Base-by-base conservation (phyloP, 2,888 invertebrate species). In the Lottia gigantea region DNA sequence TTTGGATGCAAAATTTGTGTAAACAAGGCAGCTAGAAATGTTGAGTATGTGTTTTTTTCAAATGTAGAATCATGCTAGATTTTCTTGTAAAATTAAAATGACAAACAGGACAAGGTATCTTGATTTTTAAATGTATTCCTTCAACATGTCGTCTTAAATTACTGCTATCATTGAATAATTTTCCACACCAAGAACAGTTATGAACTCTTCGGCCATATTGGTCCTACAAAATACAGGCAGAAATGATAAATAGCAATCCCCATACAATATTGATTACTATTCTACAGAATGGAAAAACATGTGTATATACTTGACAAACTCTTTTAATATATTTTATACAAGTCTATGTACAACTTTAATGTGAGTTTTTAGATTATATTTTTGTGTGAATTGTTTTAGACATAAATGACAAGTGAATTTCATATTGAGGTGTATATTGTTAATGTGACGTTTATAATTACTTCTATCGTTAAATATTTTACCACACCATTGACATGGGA, bases 171-270 rank as follows among this genome's bases (percentile, higher is more conserved):
- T 55, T 55, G 15, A 55, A 55, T 23, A 14, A 11, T 15, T 55
- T 55, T 55, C 14, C 55, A 55, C 55, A 55, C 55, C 55, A 55
- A 23, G 55, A 55, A 55, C 55, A 55, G 23, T 55, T 23, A 55
- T 55, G 23, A 19, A 55, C 23, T 55, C 55, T 55, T 55, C 55
- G 23, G 23, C 19, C 19, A 23, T 12, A 23, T 23, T 23, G 19
- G 19, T 19, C 55, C 55, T 55, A 55, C 55, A 55, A 55, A 55
- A 55, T 19, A 55, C 19, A 55, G 40, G 40, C 40, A 40, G 40
- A 40, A 40, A 40, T 40, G 8, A 40, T 40, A 40, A 40, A 40
- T 40, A 40, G 6, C 40, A 40, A 40, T 40, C 40, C 7, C 40
- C 7, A 6, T 40, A 8, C 1, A 8, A 40, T 40, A 40, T 11